These are phyloP conservation scores for Tanypteryx hageni DNA, from an alignment of 2,888 invertebrate genomes.

Conservation along the genomic window DNA sequence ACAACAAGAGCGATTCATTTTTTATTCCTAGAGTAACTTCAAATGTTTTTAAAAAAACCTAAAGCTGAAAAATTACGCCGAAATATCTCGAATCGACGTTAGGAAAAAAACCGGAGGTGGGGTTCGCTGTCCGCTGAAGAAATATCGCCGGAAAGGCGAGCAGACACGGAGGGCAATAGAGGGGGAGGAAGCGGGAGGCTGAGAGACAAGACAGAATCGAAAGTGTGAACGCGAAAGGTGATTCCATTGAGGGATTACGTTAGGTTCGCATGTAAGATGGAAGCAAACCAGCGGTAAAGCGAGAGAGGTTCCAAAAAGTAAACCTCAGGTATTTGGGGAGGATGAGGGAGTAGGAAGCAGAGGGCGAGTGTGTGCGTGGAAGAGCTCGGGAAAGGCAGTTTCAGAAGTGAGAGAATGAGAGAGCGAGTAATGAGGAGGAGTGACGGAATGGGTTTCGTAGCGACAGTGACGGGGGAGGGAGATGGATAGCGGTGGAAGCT, in stretches of 20 bases:
- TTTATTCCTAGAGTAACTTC: too few species aligned
- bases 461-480: background rate
- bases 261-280: background rate
- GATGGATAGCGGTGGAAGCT: background rate
- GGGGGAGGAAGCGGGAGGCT: too few species aligned
- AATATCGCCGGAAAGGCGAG: background rate
- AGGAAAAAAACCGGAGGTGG: background rate
- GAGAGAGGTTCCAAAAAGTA: too few species aligned
- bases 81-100: background rate
- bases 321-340: too few species aligned
- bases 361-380: too few species aligned
- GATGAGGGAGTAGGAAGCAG: too few species aligned
- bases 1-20: too few species aligned
- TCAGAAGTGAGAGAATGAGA: background rate
- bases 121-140: background rate
- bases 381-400: background rate
- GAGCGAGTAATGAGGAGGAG: background rate
- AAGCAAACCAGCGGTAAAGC: background rate
- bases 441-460: background rate
- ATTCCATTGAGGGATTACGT: background rate
- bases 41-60: too few species aligned
- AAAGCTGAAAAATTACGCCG: too few species aligned
- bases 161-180: background rate
- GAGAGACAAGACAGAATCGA: background rate
- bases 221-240: background rate